phyloP scores from a whole-genome alignment of 2,797 vertebrate genomes.

The Huso huso region DNA sequence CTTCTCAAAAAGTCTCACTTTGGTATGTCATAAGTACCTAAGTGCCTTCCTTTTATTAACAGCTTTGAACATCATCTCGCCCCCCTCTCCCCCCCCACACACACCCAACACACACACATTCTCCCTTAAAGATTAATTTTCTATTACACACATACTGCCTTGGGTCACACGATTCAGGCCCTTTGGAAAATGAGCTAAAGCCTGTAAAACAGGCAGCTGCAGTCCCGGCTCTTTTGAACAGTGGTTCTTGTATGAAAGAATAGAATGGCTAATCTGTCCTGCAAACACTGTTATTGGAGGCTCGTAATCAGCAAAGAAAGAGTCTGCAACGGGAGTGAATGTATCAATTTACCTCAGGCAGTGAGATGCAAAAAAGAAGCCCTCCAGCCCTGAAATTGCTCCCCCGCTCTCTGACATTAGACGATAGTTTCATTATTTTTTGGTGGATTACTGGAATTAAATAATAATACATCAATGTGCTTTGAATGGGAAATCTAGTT shows the following conservation, averaged over 20 bases:
- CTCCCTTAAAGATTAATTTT: constrained; percentile 54
- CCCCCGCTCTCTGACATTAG: too few species aligned
- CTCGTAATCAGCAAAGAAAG: constrained; percentile 40
- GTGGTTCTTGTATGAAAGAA: constrained; percentile 41
- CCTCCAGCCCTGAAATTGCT: too few species aligned
- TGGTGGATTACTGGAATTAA: too few species aligned
- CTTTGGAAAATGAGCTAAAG: constrained; percentile 46
- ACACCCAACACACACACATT: constrained; percentile 31
- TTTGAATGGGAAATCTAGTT: too few species aligned
- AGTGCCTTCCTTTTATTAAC: constrained; percentile 44
- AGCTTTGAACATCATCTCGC: constrained; percentile 40
- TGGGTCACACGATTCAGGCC: constrained; percentile 32
- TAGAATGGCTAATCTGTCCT: constrained; percentile 56
- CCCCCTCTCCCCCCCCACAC: constrained; percentile 30
- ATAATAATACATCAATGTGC: too few species aligned
- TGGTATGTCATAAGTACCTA: constrained; percentile 24
- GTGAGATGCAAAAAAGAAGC: too few species aligned
- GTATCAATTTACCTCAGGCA: constrained; percentile 46
- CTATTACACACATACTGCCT: constrained; percentile 40
- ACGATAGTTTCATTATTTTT: too few species aligned
- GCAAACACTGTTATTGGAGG: constrained; percentile 55
- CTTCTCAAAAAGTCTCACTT: constrained; percentile 29
- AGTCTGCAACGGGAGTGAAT: constrained; percentile 43
- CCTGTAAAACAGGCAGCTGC: constrained; percentile 55
- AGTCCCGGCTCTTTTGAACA: constrained; percentile 46